phyloP scores from a whole-genome alignment of 2,888 invertebrate species.

The Pomacea canaliculata region DNA sequence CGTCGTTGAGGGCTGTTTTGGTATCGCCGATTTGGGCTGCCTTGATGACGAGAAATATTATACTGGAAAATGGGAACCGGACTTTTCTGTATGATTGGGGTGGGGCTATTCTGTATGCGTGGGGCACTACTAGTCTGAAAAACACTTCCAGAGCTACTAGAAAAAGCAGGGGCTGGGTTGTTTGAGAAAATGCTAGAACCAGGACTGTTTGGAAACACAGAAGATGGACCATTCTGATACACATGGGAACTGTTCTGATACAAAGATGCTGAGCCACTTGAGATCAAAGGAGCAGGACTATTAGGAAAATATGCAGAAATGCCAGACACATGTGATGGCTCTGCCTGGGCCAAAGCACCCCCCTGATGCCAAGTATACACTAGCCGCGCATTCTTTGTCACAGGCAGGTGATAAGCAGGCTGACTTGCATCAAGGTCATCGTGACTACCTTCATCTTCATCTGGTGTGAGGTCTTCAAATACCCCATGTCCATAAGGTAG shows the following conservation, averaged over 20 bases:
- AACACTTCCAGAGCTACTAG: not conserved
- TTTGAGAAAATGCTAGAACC: not conserved
- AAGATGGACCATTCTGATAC: slow-evolving; percentile 21
- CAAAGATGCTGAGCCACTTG: slow-evolving; percentile 3
- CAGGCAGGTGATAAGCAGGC: slow-evolving; percentile 18
- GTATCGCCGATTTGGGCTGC: slow-evolving; percentile 21
- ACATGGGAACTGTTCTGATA: slow-evolving; percentile 15
- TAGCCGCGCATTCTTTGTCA: slow-evolving; percentile 17
- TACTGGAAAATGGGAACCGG: slow-evolving; percentile 23
- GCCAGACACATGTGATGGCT: not conserved
- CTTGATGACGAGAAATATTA: slow-evolving; percentile 15
- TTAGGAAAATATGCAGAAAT: slow-evolving; percentile 10
- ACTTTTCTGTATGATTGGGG: slow-evolving; percentile 21
- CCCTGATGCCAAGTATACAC: slow-evolving; percentile 11
- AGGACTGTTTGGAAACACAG: slow-evolving; percentile 9
- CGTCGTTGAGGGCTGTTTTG: slow-evolving; percentile 23
- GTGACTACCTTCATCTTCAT: slow-evolving; percentile 24
- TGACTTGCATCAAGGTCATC: slow-evolving; percentile 18
- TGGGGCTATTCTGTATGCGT: slow-evolving; percentile 23
- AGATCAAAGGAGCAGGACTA: slow-evolving; percentile 5
- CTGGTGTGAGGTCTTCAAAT: slow-evolving; percentile 25
- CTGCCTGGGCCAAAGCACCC: not conserved
- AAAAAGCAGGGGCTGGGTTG: slow-evolving; percentile 8
- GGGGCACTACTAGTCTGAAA: slow-evolving; percentile 18
- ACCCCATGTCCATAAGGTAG: slow-evolving; percentile 21